Evolutionary conservation across 2,797 vertebrate genomes (phyloP).

Genomic region (Sebastes hubbsi): DNA sequence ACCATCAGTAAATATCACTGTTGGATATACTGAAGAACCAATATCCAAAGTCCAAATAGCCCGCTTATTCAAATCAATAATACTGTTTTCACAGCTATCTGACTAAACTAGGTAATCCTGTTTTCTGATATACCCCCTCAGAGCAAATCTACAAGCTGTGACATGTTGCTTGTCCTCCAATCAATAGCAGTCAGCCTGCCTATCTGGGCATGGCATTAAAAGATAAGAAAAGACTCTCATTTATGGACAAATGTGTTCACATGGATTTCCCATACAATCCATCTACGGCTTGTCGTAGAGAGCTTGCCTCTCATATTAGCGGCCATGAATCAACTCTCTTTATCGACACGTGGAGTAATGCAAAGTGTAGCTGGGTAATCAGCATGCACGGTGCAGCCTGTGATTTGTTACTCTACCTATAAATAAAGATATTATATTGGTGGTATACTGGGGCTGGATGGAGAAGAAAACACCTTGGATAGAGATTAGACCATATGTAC

Average conservation of each 20-base stretch:
- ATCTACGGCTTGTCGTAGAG: slow-evolving; percentile 47
- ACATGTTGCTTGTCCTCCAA: slow-evolving; percentile 56
- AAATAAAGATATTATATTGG: slow-evolving; percentile 27
- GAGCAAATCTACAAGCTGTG: slow-evolving; percentile 57
- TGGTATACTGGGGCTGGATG: not conserved
- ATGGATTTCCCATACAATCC: slow-evolving; percentile 77
- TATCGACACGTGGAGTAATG: slow-evolving; percentile 60
- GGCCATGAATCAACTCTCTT: slow-evolving; percentile 65
- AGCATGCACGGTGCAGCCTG: slow-evolving; percentile 18
- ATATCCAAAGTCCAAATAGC: slow-evolving; percentile 24
- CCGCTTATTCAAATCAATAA: slow-evolving; percentile 53
- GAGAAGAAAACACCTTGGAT: not conserved
- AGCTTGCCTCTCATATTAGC: slow-evolving; percentile 56
- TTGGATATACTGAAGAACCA: not conserved
- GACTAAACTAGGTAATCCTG: slow-evolving; percentile 43
- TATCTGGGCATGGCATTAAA: slow-evolving; percentile 60
- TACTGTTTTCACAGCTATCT: slow-evolving; percentile 37
- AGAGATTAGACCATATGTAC: slow-evolving; percentile 3
- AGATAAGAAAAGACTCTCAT: slow-evolving; percentile 68
- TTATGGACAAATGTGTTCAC: slow-evolving; percentile 68
- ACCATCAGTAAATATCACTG: not conserved
- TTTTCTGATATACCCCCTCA: slow-evolving; percentile 48
- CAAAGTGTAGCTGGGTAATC: slow-evolving; percentile 32
- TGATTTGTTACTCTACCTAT: slow-evolving; percentile 28
- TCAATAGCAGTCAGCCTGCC: slow-evolving; percentile 61